A percentile compares a stretch with the other conserved stretches of the same genome.
Conservation (phyloP, 1,140 invertebrate species). For the Temnothorax longispinosus region DNA sequence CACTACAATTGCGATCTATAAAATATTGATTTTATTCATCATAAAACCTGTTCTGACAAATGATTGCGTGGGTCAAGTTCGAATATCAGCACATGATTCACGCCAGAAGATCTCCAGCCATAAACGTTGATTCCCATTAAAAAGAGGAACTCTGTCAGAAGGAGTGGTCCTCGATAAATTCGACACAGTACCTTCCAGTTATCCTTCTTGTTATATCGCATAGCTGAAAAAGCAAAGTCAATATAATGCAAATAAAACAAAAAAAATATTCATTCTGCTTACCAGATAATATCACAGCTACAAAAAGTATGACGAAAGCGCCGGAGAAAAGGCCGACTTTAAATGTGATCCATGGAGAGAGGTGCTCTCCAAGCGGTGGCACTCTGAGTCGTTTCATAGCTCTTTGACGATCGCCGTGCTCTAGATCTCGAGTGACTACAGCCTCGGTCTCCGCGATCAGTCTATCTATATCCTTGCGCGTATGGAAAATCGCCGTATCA, state of each 20-base stretch:
- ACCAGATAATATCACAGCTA: conserved; percentile 91
- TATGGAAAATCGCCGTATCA: conserved; percentile 93
- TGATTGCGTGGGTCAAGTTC: conserved; percentile 96
- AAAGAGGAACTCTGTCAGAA: conserved; percentile 94
- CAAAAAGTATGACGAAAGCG: conserved; percentile 91
- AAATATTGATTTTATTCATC: neutral
- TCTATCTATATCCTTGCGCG: conserved; percentile 95
- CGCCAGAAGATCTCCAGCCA: conserved; percentile 95
- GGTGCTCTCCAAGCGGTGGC: conserved; percentile 94
- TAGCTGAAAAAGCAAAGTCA: conserved; percentile 75
- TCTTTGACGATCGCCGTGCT: conserved; percentile 92
- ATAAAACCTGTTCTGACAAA: conserved; percentile 89
- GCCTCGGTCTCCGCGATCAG: conserved; percentile 94
- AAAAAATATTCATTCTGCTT: conserved; percentile 72
- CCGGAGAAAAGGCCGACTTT: conserved; percentile 94
- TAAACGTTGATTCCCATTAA: conserved; percentile 96
- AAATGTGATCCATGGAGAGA: conserved; percentile 94
- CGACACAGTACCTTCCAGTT: conserved; percentile 87
- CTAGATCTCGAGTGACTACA: conserved; percentile 93
- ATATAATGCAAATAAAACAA: conserved; percentile 1
- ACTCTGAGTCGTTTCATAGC: conserved; percentile 96
- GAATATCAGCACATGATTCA: conserved; percentile 97
- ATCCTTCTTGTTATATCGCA: conserved; percentile 82
- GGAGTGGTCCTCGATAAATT: conserved; percentile 93
- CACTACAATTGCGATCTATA: neutral